Base-by-base conservation (phyloP, 2,888 invertebrate species). In the Biston betularia region DNA sequence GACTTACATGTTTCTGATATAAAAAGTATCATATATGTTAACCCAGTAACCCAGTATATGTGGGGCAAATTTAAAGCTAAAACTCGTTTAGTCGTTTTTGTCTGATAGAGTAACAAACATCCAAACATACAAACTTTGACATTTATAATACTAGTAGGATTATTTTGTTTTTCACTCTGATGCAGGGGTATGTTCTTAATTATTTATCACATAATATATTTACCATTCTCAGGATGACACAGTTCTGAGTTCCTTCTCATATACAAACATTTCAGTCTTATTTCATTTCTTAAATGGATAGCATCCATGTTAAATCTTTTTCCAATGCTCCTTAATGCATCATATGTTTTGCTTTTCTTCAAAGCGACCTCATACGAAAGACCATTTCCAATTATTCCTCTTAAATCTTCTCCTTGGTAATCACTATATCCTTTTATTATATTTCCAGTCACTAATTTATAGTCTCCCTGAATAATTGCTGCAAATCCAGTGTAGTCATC, bases 191-290 rank as follows among this genome's bases (percentile, higher is more conserved):
- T 24, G 0, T 11, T 44, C 9, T 2, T 14, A 56, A 6, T 5
- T 35, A 24, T 24, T 49, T 44, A 54, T 24, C 24, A 24, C 3
- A 24, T 24, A 38, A 53, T 15, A 34, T 49, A 69, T 80, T 78
- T 78, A 91, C 91, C 84, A 42, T 83, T 82, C 46, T 72, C 69
- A 42, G 92, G 86, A 70, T 79, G 79, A 71, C 93, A 92, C 40
- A 81, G 68, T 11, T 68, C 34, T 24, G 45, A 59, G 24, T 33
- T 58, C 12, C n/a, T 58, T 42, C 60, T 65, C 35, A 70, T 65
- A 45, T 63, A 34, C 24, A 68, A 64, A 68, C 90, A 92, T 42
- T 79, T 68, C 6, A 90, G 69, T 76, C 75, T 82, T 10, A 83
- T 74, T 53, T 81, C 68, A 3, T 85, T 77, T 75, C 88, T 80